Evolutionary conservation across 2,888 invertebrate species (phyloP), one percentile per base, ranked within the genome.

Genomic region (Mimas tiliae): DNA sequence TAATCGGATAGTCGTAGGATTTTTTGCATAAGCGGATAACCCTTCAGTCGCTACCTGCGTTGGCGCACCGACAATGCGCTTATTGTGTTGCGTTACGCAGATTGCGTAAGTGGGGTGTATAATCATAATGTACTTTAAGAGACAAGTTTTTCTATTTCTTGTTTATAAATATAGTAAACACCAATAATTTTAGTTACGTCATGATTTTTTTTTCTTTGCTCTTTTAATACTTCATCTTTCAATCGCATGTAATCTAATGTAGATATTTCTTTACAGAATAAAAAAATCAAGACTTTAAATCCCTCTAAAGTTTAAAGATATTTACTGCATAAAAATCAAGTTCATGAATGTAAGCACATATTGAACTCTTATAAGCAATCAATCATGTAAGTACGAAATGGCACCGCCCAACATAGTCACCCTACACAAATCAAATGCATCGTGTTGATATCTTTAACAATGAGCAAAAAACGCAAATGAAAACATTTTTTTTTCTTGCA

Each of bases 11-110:
- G 87, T 80, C 78, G 79, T 74, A 74, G 72, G 69, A 84, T 89
- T 90, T 91, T 92, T 91, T 92, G 90, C 90, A 90, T 93, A 92
- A 93, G 93, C 92, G 93, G 93, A 93, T 93, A 93, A 93, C 93
- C 93, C 91, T 88, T 88, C 81, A 77, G 72, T 67, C 69, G 83
- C 89, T 93, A 93, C 93, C 93, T 93, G 93, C 87, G 79, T 74
- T 68, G 53, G 73, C 73, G 79, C 75, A 74, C 70, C 77, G 79
- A 86, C 88, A 82, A 84, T 82, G 76, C 77, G 75, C 71, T 81
- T 75, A 84, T 90, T 87, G 87, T 84, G 87, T 84, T 80, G 75
- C 75, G 80, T 82, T 78, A 82, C 80, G 81, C 80, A 78, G 76
- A 77, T 82, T 86, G 83, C 78, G 84, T 86, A 85, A 86, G 75